Conservation (phyloP, 2,797 vertebrate species). For the Pogoniulus pusillus region DNA sequence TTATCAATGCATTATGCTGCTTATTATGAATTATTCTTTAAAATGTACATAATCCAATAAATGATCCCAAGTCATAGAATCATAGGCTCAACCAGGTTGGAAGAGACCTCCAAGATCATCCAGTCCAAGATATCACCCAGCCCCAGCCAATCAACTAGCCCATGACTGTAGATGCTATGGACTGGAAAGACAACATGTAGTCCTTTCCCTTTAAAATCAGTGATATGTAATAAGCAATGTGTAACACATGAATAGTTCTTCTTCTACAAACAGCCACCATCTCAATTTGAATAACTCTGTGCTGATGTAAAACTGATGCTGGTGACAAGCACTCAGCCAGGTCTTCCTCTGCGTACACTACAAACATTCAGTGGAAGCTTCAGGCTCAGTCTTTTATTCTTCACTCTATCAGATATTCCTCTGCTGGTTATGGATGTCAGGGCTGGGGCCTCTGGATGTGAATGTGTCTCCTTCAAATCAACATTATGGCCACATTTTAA, state of each 20-base stretch:
- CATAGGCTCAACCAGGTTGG: too few species aligned
- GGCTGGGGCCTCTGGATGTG: not conserved
- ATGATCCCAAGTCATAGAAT: too few species aligned
- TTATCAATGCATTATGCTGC: not conserved
- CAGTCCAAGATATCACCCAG: too few species aligned
- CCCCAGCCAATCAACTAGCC: too few species aligned
- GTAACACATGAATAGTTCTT: not conserved
- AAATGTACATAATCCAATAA: not conserved
- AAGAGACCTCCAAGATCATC: too few species aligned
- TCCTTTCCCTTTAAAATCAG: not conserved
- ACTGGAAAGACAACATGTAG: not conserved
- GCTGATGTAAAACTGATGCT: not conserved
- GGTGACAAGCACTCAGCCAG: not conserved
- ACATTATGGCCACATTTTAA: fast-evolving
- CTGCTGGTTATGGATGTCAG: not conserved
- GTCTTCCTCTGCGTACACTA: too few species aligned
- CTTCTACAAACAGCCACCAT: not conserved
- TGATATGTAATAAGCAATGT: not conserved
- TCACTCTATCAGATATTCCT: not conserved
- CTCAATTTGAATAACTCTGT: not conserved
- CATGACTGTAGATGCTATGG: not conserved
- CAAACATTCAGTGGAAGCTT: not conserved
- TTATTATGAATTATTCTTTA: not conserved
- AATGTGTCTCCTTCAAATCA: not conserved
- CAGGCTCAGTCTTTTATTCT: not conserved